These are phyloP conservation scores for Psylliodes chrysocephalus DNA, from an alignment of 2,888 invertebrate genomes.

Conservation along the genomic window DNA sequence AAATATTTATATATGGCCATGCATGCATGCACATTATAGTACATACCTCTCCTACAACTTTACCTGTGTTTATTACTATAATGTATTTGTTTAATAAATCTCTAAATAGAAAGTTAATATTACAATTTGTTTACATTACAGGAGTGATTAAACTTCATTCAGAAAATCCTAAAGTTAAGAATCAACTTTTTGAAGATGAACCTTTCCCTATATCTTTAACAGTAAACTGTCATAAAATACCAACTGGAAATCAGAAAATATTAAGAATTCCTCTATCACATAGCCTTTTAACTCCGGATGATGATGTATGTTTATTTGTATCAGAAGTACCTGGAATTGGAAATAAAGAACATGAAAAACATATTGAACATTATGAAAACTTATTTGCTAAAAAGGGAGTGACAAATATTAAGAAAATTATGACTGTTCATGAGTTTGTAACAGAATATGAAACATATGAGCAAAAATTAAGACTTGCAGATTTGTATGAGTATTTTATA, in stretches of 20 bases:
- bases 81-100: no score
- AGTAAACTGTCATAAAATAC: slow-evolving; percentile 73
- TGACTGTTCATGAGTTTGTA: slow-evolving; percentile 82
- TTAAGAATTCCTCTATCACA: slow-evolving; percentile 73
- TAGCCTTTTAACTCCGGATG: slow-evolving; percentile 70
- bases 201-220: slow-evolving; percentile 71
- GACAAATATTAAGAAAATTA: slow-evolving; percentile 73
- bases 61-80: no score
- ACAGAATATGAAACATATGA: slow-evolving; percentile 85
- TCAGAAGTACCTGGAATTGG: slow-evolving; percentile 78
- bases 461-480: slow-evolving; percentile 77
- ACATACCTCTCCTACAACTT: no score
- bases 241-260: slow-evolving; percentile 69
- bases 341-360: slow-evolving; percentile 78
- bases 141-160: slow-evolving; percentile 56
- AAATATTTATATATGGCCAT: no score
- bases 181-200: slow-evolving; percentile 67
- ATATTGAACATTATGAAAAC: slow-evolving; percentile 78
- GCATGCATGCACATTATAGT: no score
- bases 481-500: slow-evolving; percentile 82
- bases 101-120: no score
- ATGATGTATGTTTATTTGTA: slow-evolving; percentile 82
- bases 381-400: slow-evolving; percentile 72
- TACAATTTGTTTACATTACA: slow-evolving; percentile 2
- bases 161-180: slow-evolving; percentile 57